Base-by-base conservation (phyloP, 2,888 invertebrate genomes). In the Scaptodrosophila latifasciaeformis region DNA sequence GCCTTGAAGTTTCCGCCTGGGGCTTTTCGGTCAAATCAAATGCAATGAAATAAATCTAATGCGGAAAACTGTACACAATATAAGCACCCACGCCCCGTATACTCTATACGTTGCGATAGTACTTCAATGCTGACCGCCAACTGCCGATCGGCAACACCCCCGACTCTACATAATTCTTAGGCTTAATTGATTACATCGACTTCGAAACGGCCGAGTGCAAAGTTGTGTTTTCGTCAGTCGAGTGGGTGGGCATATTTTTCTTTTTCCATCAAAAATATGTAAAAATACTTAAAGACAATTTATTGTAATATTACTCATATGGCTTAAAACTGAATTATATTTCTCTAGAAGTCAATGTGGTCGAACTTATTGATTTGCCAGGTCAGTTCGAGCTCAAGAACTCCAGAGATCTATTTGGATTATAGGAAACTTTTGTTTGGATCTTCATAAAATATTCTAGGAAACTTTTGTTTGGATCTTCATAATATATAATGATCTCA, bases 181-280 rank as follows among this genome's bases (percentile, higher is more conserved):
- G 44, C 65, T 67, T 77, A 69, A 71, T 75, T 74, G 79, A 79
- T 79, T 79, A 59, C 55, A 47, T 4, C 48, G n/a, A n/a, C n/a
- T n/a, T n/a, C 51, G 47, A 47, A 56, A 37, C 44, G 46, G n/a
- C 19, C 48, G 59, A 61, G 50, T 62, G 49, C 54, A 62, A 58
- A 39, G 44, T 45, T 46, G 7, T 55, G 40, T 47, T 18, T 15
- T 3, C 5, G 45, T 9, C 40, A 34, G 2, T 42, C n/a, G 40
- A 19, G 59, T 68, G 62, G 65, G 57, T 58, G 62, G 48, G 24
- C 9, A n/a, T n/a, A 21, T 13, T 19, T 52, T 35, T 40, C 30
- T 52, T 49, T 31, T 18, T 13, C 49, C 37, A 40, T 49, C 48
- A 13, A 46, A 49, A 59, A 49, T 57, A 46, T 53, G 40, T 39